Base-by-base conservation (phyloP, 2,797 vertebrate genomes). In the Pogonophryne albipinna region DNA sequence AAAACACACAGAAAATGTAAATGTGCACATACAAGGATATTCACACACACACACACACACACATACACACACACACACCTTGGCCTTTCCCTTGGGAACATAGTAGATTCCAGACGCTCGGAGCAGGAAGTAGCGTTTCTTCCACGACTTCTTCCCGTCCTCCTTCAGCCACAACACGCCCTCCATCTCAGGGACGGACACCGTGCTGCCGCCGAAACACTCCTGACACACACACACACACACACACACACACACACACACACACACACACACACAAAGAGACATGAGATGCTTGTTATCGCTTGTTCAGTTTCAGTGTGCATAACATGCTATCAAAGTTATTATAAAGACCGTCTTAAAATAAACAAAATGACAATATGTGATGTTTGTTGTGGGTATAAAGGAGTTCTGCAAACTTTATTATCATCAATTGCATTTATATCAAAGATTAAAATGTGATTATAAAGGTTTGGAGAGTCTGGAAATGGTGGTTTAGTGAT, bases 111-210 rank as follows among this genome's bases (percentile, higher is more conserved):
- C 98, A 20, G 98, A 99, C 62, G 98, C 98, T 85, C 98, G 89
- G 75, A 99, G 95, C 60, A 99, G 96, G 92, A 99, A 99, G 87
- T 99, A 99, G 52, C 98, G 97, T 73, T 99, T 99, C 93, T 99
- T 99, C 98, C 98, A 99, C 5, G 98, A 99, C 91, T 99, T 99
- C 85, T 98, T 99, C 68, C 98, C 98, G 44, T 99, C 98, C 62
- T 99, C 98, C 89, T 99, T 99, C 79, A 99, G 93, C 97, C 97
- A 99, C 80, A 99, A 91, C 66, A 98, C 89, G 10, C 98, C 98
- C 81, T 99, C 98, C 63, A 99, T 98, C 94, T 99, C 98, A 61
- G 98, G 98, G 55, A 99, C 97, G 0, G 97, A 98, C 80, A 99
- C 96, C 9, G 97, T 96, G 86, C 96, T 97, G 62, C 98, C 97